Percentiles rank a stretch among this genome's conserved stretches.
Evolutionary conservation across 2,113 vertebrate genomes (phyloP).

Genomic region (Charadrius vociferus): DNA sequence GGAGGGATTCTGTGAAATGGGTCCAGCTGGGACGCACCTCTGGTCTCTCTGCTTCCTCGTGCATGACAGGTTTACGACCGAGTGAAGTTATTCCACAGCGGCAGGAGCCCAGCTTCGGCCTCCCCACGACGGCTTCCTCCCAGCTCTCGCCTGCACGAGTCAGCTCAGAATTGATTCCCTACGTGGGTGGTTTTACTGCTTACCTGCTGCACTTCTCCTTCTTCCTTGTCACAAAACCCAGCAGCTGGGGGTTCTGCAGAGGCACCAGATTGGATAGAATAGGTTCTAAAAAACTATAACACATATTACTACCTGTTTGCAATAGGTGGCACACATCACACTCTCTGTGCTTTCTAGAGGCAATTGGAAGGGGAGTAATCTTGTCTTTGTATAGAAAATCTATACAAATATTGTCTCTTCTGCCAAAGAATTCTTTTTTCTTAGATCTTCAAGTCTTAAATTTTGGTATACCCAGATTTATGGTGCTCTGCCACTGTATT

Average conservation of each 20-base stretch:
- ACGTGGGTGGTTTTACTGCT: background rate
- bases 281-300: background rate
- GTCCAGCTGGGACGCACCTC: background rate
- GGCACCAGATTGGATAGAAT: background rate
- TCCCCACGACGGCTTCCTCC: fast-evolving
- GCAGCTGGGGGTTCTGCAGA: background rate
- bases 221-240: background rate
- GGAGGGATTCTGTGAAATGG: slow-evolving; percentile 13
- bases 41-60: background rate
- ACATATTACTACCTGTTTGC: background rate
- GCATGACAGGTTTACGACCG: background rate
- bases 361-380: background rate
- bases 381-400: background rate
- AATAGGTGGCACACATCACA: fast-evolving
- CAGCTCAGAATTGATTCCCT: background rate
- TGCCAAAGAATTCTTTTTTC: background rate
- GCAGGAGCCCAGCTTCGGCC: background rate
- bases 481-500: background rate
- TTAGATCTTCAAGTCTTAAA: background rate
- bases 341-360: background rate
- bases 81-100: background rate
- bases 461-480: background rate
- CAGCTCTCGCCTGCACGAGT: background rate
- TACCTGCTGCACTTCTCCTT: background rate
- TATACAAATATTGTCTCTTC: background rate